Percentiles rank a stretch among this genome's conserved stretches.
Conservation (phyloP, 2,113 vertebrate genomes). For the Myrmecophaga tridactyla region DNA sequence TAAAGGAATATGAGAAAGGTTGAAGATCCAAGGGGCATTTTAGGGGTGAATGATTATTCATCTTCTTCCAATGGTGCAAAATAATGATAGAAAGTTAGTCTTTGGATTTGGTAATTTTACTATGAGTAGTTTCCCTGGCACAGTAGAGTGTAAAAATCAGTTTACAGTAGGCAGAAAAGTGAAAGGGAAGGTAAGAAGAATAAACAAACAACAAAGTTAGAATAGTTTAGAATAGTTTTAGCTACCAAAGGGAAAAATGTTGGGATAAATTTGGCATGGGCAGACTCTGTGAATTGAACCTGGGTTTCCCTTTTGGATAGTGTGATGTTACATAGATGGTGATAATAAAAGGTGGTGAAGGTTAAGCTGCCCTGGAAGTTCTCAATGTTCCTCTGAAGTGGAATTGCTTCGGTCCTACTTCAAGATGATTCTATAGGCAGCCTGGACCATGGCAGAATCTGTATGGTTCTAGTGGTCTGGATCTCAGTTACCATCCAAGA, state of each 20-base stretch:
- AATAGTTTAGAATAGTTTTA: neutral
- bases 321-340: neutral
- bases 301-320: neutral
- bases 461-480: neutral
- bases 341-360: neutral
- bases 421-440: neutral
- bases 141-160: fast-evolving
- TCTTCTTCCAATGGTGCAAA: neutral
- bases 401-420: fast-evolving
- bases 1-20: neutral
- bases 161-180: neutral
- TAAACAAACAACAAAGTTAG: neutral
- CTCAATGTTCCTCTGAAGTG: neutral
- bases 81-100: neutral
- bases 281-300: too few species aligned
- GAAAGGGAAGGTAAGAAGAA: neutral
- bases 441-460: neutral
- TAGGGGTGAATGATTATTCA: neutral
- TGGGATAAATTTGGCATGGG: too few species aligned
- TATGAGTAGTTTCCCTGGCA: neutral
- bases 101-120: neutral
- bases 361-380: neutral
- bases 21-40: neutral
- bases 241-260: neutral
- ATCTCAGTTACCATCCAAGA: neutral